These are phyloP conservation scores for Neogale vison DNA, from an alignment of 2,113 vertebrate species.

Conservation along the genomic window DNA sequence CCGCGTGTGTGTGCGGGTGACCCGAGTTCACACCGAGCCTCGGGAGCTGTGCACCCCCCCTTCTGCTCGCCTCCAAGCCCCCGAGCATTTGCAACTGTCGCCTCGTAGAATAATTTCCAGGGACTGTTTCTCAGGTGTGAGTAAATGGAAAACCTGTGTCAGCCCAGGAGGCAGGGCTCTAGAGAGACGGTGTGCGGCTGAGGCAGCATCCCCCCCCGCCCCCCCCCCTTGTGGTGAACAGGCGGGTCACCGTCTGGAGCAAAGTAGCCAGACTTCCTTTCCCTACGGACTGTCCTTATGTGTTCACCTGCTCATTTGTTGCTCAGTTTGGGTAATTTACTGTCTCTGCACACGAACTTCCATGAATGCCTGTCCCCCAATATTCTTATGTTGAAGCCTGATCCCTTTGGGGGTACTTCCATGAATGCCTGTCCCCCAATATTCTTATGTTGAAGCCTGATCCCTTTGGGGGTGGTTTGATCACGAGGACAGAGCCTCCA, in stretches of 20 bases:
- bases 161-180: background rate
- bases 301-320: background rate
- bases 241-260: background rate
- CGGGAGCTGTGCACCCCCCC: background rate
- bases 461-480: background rate
- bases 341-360: background rate
- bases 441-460: background rate
- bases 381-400: background rate
- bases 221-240: accelerated
- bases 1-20: accelerated
- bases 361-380: background rate
- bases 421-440: background rate
- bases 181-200: accelerated
- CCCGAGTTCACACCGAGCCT: accelerated
- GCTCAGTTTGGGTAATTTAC: background rate
- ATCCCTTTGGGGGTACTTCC: background rate
- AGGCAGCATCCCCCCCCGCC: too few species aligned
- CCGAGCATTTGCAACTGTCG: background rate
- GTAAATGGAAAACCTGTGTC: background rate
- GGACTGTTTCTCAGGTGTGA: background rate
- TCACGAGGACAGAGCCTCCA: background rate
- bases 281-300: background rate
- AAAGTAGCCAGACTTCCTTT: background rate
- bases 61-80: background rate
- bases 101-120: background rate